Percentiles rank a stretch among this genome's conserved stretches.
These are phyloP conservation scores for Tromatobia lineatoria DNA, from an alignment of 2,888 invertebrate species.

Conservation along the genomic window DNA sequence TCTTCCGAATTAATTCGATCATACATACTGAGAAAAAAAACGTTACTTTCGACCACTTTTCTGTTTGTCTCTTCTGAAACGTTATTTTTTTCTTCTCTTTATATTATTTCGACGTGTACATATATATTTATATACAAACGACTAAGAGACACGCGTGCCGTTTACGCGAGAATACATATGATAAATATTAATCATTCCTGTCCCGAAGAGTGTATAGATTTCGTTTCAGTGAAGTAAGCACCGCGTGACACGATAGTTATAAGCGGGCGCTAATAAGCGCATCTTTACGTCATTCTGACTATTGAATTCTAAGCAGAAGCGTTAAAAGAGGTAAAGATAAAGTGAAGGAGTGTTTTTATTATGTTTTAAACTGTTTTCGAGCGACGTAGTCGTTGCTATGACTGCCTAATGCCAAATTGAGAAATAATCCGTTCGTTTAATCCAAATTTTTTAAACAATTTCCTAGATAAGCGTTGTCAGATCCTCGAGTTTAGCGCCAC, in stretches of 20 bases:
- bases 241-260: constrained; percentile 16
- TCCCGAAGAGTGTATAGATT: constrained; percentile 37
- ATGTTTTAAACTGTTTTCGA: constrained; percentile 45
- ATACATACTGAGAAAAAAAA: constrained; percentile 11
- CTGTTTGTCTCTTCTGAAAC: constrained; percentile 3
- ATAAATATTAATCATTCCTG: constrained; percentile 54
- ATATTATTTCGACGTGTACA: constrained; percentile 4
- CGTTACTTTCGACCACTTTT: constrained; percentile 1
- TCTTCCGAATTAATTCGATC: constrained; percentile 54
- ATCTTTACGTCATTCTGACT: constrained; percentile 22
- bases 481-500: constrained; percentile 11
- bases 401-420: constrained; percentile 84
- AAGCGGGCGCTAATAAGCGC: not conserved
- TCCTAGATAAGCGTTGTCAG: constrained; percentile 20
- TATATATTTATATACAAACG: constrained; percentile 6
- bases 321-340: constrained; percentile 26
- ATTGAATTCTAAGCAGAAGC: constrained; percentile 35
- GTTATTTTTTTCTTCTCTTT: not conserved
- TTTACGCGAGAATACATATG: constrained; percentile 9
- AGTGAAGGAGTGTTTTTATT: constrained; percentile 14
- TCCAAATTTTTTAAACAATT: constrained; percentile 35
- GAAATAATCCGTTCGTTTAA: constrained; percentile 62
- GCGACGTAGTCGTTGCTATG: constrained; percentile 75
- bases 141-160: constrained; percentile 7
- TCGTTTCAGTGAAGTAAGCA: constrained; percentile 22